Evolutionary conservation across 2,888 invertebrate genomes (phyloP).

Genomic region (Zootermopsis nevadensis): DNA sequence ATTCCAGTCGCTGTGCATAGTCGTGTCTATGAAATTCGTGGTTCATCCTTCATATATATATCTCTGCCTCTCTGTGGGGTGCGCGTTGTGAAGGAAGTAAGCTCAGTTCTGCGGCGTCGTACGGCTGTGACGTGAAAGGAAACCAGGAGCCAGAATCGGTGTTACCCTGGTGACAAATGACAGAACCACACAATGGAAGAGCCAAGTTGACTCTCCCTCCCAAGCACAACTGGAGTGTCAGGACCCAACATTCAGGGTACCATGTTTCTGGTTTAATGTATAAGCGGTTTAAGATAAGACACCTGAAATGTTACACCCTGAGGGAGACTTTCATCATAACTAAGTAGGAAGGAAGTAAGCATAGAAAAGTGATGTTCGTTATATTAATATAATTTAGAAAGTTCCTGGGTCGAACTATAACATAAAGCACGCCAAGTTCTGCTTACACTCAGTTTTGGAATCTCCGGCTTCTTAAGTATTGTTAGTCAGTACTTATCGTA

Average conservation of each 20-base stretch:
- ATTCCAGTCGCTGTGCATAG: not conserved
- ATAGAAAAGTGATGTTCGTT: too few relatives aligned
- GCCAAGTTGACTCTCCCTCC: not conserved
- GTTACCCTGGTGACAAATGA: constrained; percentile 36
- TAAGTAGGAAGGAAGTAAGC: not conserved
- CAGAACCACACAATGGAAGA: constrained; percentile 27
- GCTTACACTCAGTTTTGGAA: too few relatives aligned
- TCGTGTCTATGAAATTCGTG: not conserved
- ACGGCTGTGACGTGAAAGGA: constrained; percentile 27
- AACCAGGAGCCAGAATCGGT: constrained; percentile 23
- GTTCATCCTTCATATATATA: too few relatives aligned
- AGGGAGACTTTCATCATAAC: not conserved
- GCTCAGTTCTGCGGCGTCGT: not conserved
- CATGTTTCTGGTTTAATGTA: not conserved
- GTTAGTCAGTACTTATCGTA: too few relatives aligned
- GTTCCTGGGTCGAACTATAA: too few relatives aligned
- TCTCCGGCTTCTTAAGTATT: too few relatives aligned
- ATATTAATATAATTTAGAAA: too few relatives aligned
- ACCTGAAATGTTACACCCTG: not conserved
- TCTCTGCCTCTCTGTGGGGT: not conserved
- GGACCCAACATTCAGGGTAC: not conserved
- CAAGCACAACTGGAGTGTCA: not conserved
- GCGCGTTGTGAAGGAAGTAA: constrained; percentile 16
- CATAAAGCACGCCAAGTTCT: too few relatives aligned
- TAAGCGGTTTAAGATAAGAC: not conserved